Conservation (phyloP, 2,113 vertebrate genomes). For the Thalassoma bifasciatum region DNA sequence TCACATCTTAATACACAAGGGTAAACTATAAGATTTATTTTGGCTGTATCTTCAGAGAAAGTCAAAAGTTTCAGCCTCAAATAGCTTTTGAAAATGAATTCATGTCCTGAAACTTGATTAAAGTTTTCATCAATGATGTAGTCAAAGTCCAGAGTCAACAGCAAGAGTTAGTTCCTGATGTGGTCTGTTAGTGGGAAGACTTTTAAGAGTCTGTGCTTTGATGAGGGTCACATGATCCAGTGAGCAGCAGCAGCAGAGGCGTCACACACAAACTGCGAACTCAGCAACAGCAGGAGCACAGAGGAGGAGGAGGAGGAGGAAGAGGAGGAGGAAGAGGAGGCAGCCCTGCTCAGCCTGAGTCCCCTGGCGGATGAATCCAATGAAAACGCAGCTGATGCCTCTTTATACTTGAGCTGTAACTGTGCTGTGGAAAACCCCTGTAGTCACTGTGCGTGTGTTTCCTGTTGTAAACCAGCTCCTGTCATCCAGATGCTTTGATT, state of each 20-base stretch:
- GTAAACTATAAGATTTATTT: too few species aligned
- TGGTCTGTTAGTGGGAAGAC: conserved; percentile 5
- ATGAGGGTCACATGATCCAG: conserved; percentile 65
- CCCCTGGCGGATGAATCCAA: conserved; percentile 23
- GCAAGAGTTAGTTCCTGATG: not conserved
- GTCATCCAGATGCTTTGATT: not conserved
- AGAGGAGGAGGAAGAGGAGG: too few species aligned
- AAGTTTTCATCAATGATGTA: too few species aligned
- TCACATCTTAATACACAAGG: too few species aligned
- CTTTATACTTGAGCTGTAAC: not conserved
- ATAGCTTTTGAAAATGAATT: too few species aligned
- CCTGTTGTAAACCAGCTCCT: not conserved
- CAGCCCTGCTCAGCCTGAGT: not conserved
- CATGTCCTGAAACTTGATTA: too few species aligned
- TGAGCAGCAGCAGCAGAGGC: conserved; percentile 31
- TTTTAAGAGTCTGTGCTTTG: conserved; percentile 29
- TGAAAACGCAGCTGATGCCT: not conserved
- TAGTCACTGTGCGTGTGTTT: conserved; percentile 4
- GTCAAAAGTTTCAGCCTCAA: too few species aligned
- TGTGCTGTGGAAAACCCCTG: not conserved
- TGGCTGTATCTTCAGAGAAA: too few species aligned
- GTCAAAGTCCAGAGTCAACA: not conserved
- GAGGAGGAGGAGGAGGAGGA: too few species aligned
- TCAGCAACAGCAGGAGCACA: too few species aligned
- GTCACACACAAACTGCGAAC: conserved; percentile 17